Conservation (phyloP, 2,113 vertebrate species). For the Hippolais icterina region DNA sequence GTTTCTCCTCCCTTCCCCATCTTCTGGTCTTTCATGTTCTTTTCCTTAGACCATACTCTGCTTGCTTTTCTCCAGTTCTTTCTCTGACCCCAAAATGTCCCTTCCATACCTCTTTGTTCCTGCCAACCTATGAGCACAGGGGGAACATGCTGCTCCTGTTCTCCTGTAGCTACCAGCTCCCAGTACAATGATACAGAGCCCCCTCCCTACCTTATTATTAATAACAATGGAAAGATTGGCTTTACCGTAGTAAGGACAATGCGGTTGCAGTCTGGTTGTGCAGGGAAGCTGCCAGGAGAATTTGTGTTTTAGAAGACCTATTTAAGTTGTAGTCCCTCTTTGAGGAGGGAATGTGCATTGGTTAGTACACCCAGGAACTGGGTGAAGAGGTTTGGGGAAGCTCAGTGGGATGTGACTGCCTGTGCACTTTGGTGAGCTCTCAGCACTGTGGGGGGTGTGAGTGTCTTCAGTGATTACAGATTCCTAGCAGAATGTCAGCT, state of each 20-base stretch:
- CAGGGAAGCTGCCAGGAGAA: not conserved
- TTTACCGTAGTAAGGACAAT: not conserved
- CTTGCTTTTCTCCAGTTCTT: not conserved
- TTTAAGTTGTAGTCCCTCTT: not conserved
- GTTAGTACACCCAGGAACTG: not conserved
- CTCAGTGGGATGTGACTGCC: slow-evolving; percentile 4
- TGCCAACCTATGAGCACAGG: not conserved
- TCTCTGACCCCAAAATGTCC: not conserved
- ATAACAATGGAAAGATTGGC: not conserved
- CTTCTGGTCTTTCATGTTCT: not conserved
- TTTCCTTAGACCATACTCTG: not conserved
- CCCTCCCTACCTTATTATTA: not conserved
- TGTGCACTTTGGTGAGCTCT: slow-evolving; percentile 7
- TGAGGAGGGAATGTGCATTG: not conserved
- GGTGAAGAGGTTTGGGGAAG: not conserved
- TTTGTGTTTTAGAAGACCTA: not conserved
- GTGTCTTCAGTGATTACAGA: not conserved
- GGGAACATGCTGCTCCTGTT: not conserved
- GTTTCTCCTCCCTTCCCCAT: not conserved
- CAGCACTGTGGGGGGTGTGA: not conserved
- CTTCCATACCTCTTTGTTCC: not conserved
- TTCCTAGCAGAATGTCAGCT: not conserved
- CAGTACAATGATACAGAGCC: not conserved
- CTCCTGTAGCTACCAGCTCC: not conserved
- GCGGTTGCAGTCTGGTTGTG: not conserved